phyloP scores from a whole-genome alignment of 1,140 invertebrate genomes.

The Mercenaria mercenaria region DNA sequence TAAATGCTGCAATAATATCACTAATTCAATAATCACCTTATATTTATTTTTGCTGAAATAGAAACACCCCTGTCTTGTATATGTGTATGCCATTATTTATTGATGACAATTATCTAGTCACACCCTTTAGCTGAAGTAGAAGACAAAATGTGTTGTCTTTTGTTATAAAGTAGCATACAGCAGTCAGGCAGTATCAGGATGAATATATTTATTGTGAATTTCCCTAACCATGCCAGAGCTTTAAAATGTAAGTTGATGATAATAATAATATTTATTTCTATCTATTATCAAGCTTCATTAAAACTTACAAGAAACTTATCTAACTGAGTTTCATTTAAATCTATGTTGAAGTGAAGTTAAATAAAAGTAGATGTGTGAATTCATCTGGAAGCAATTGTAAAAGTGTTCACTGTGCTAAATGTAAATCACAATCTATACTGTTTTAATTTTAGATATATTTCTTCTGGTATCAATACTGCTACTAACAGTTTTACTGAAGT shows the following conservation, averaged over 20 bases:
- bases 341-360: no score
- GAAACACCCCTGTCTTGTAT: no score
- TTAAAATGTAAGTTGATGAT: constrained; percentile 27
- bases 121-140: not conserved
- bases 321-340: no score
- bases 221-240: not conserved
- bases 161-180: not conserved
- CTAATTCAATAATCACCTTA: no score
- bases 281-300: not conserved
- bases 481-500: not conserved
- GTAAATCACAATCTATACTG: no score
- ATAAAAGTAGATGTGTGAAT: no score
- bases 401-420: no score
- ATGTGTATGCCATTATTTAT: not conserved
- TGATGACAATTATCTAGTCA: not conserved
- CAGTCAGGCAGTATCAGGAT: not conserved
- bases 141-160: not conserved
- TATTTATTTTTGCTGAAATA: no score
- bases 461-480: not conserved
- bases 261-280: not conserved
- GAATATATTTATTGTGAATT: constrained; percentile 6
- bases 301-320: no score
- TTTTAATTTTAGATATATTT: not conserved
- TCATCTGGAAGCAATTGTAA: no score
- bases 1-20: no score